These are phyloP conservation scores for Corythornis cristatus DNA, from an alignment of 2,113 vertebrate species.

Conservation along the genomic window DNA sequence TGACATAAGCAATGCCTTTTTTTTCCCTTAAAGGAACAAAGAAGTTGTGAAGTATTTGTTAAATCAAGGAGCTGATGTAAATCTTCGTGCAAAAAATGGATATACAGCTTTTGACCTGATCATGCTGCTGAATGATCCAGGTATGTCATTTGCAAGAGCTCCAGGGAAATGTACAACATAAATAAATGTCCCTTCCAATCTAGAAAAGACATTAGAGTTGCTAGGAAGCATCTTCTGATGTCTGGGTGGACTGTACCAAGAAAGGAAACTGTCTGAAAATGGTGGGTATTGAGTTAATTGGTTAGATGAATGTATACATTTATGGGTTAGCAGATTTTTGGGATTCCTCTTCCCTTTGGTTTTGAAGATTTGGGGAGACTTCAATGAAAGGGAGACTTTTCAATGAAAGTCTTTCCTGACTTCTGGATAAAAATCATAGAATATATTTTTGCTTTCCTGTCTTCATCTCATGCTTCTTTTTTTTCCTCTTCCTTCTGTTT, in stretches of 20 bases:
- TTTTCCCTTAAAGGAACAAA: conserved; percentile 85
- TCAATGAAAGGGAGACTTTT: not conserved
- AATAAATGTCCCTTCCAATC: not conserved
- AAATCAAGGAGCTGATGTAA: conserved; percentile 91
- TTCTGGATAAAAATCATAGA: not conserved
- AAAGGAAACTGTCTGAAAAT: not conserved
- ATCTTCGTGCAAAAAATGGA: conserved; percentile 93
- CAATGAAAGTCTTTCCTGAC: not conserved
- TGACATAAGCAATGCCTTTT: not conserved
- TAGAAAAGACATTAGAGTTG: not conserved
- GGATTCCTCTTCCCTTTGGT: not conserved
- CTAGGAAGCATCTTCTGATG: not conserved
- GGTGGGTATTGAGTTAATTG: not conserved
- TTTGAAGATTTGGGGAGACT: not conserved
- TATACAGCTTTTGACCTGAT: conserved; percentile 97
- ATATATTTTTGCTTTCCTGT: not conserved
- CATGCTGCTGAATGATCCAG: conserved; percentile 95
- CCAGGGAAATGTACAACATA: not conserved
- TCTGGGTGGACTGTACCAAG: not conserved
- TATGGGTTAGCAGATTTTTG: not conserved
- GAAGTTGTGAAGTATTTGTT: conserved; percentile 93
- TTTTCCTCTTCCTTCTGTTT: not conserved
- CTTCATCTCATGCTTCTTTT: not conserved
- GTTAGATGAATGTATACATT: fast-evolving
- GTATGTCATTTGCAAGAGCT: conserved; percentile 67